Conservation (phyloP, 2,797 vertebrate species). For the Micropoecilia bifurca region DNA sequence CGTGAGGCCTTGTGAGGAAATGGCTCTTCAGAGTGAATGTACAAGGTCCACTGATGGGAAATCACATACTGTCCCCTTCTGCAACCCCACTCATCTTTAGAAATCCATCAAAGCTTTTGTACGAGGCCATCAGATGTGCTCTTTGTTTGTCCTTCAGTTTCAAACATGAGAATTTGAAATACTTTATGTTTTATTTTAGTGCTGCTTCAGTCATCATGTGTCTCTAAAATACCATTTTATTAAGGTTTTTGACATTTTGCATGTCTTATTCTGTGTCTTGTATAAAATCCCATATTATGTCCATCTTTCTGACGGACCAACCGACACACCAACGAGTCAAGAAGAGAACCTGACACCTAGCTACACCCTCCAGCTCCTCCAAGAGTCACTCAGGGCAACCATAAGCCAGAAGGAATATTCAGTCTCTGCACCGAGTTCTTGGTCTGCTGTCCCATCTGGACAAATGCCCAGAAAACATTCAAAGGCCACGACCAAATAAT, state of each 20-base stretch:
- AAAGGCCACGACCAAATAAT: background rate
- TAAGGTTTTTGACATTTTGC: background rate
- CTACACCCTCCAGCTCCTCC: background rate
- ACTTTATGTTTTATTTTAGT: background rate
- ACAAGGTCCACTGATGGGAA: slow-evolving; percentile 11
- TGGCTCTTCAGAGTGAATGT: slow-evolving; percentile 12
- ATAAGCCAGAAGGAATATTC: background rate
- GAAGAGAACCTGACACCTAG: background rate
- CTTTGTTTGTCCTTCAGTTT: background rate
- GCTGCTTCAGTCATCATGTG: background rate
- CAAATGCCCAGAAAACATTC: background rate
- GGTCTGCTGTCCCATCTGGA: background rate
- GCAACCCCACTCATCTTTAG: slow-evolving; percentile 2
- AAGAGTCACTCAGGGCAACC: background rate
- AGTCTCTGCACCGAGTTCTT: background rate
- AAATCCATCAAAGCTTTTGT: slow-evolving; percentile 2
- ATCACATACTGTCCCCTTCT: background rate
- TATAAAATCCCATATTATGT: background rate
- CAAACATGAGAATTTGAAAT: background rate
- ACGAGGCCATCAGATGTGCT: background rate
- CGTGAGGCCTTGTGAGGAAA: slow-evolving; percentile 45
- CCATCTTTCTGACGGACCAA: background rate
- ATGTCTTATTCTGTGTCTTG: background rate
- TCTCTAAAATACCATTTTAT: background rate
- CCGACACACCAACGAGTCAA: background rate